Evolutionary conservation across 2,113 vertebrate species (phyloP).

Genomic region (Setophaga kirtlandii): DNA sequence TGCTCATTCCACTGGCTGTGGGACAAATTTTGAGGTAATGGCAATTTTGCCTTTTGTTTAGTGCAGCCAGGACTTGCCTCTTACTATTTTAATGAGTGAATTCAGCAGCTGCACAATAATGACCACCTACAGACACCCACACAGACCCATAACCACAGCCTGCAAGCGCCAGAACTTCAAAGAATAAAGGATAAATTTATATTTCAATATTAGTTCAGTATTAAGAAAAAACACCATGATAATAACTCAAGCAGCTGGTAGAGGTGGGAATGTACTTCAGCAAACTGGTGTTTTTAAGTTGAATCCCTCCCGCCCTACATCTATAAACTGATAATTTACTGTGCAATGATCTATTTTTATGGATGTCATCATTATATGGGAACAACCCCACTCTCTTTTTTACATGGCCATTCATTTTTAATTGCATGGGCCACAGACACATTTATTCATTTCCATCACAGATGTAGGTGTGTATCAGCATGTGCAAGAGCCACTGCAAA

Average conservation of each 20-base stretch:
- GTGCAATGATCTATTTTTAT: slow-evolving; percentile 20
- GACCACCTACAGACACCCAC: slow-evolving; percentile 18
- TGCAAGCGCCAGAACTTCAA: not conserved
- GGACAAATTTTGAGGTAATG: not conserved
- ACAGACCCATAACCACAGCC: not conserved
- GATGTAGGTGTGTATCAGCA: not conserved
- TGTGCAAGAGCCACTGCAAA: slow-evolving; percentile 24
- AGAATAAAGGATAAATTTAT: not conserved
- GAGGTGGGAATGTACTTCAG: not conserved
- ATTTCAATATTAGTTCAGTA: not conserved
- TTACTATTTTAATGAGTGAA: not conserved
- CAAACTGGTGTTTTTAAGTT: not conserved
- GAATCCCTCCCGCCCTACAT: not conserved
- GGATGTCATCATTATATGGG: not conserved
- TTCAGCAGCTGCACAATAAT: slow-evolving; percentile 1
- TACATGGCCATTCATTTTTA: slow-evolving; percentile 62
- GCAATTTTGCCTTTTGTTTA: not conserved
- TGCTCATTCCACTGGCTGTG: not conserved
- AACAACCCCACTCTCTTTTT: not conserved
- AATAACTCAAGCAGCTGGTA: not conserved
- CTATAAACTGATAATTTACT: not conserved
- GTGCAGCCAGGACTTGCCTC: not conserved
- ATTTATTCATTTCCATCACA: slow-evolving; percentile 10
- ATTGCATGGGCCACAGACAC: slow-evolving; percentile 38
- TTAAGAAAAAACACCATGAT: not conserved